Evolutionary conservation across 2,113 vertebrate genomes (phyloP).

Genomic region (Asarcornis scutulata): DNA sequence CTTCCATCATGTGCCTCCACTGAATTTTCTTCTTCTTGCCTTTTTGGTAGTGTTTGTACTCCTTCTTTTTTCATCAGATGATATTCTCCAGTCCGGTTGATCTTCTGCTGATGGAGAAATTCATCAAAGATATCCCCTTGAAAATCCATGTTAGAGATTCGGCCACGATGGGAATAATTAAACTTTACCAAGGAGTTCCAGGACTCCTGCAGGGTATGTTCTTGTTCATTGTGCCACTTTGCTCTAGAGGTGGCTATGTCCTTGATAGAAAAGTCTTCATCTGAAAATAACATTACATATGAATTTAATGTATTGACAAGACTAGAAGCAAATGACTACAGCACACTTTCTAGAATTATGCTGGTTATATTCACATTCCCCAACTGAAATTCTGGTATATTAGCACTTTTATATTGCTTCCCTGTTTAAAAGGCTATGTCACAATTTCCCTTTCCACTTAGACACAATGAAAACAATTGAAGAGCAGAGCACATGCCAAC

Average conservation of each 20-base stretch:
- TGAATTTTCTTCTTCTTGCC: constrained; percentile 59
- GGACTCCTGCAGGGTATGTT: constrained; percentile 86
- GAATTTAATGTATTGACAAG: not conserved
- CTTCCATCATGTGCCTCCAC: constrained; percentile 62
- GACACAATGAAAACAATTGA: not conserved
- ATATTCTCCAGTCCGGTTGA: constrained; percentile 39
- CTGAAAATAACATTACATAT: constrained; percentile 66
- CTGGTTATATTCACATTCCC: rapidly evolving
- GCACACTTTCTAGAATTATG: not conserved
- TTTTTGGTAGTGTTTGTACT: constrained; percentile 8
- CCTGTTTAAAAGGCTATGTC: not conserved
- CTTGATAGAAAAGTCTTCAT: not conserved
- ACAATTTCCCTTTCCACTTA: not conserved
- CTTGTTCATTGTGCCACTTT: constrained; percentile 80
- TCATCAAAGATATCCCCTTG: constrained; percentile 93
- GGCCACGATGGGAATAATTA: constrained; percentile 90
- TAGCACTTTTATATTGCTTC: not conserved
- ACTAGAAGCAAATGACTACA: not conserved
- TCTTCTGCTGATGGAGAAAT: constrained; percentile 87
- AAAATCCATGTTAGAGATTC: constrained; percentile 88
- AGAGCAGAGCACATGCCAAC: not conserved
- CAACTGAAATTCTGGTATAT: not conserved
- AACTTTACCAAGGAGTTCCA: constrained; percentile 92
- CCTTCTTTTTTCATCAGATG: constrained; percentile 47
- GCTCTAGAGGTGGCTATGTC: not conserved